Conservation (phyloP, 2,797 vertebrate species). For the Calcarius lapponicus region DNA sequence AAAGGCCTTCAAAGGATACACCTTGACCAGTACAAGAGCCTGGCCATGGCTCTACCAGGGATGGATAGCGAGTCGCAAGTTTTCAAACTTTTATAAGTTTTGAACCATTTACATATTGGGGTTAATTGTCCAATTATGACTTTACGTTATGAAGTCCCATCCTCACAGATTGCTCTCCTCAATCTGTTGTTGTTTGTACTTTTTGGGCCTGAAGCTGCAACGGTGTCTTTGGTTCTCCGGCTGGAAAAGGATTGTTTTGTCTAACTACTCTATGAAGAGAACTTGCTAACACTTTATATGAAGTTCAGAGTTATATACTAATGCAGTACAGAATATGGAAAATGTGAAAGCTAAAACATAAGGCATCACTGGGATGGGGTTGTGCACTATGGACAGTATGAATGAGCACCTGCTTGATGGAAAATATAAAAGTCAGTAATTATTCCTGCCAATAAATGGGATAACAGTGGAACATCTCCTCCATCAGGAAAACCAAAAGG, state of each 20-base stretch:
- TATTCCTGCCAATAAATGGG: not conserved
- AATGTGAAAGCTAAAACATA: not conserved
- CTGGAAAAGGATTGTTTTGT: not conserved
- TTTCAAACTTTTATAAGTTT: not conserved
- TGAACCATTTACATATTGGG: not conserved
- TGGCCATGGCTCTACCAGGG: rapidly evolving
- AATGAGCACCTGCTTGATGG: not conserved
- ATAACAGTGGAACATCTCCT: not conserved
- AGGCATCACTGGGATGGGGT: rapidly evolving
- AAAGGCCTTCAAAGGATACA: not conserved
- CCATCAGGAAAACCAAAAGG: not conserved
- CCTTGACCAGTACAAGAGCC: not conserved
- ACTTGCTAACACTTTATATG: not conserved
- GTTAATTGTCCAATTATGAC: not conserved
- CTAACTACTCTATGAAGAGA: not conserved
- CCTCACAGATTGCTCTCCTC: not conserved
- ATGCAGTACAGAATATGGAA: not conserved
- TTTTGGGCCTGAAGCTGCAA: not conserved
- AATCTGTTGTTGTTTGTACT: not conserved
- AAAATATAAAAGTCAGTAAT: not conserved
- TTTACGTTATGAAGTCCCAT: not conserved
- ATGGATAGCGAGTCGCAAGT: not conserved
- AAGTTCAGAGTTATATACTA: not conserved
- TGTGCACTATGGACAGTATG: not conserved
- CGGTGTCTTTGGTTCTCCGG: not conserved